Evolutionary conservation across 2,797 vertebrate genomes (phyloP).

Genomic region (Coregonus sp.): DNA sequence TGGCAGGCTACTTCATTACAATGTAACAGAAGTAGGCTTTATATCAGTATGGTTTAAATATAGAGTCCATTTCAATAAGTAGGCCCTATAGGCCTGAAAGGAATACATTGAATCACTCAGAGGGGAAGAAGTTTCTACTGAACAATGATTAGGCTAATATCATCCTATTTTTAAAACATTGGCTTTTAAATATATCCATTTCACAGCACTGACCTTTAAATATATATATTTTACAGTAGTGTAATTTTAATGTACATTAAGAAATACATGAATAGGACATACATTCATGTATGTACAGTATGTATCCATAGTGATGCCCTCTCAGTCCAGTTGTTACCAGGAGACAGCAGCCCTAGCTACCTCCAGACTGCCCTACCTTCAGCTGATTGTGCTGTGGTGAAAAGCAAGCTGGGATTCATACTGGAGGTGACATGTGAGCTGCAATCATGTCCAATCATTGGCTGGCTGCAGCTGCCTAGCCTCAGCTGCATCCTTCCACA

Average conservation of each 20-base stretch:
- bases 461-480: background rate
- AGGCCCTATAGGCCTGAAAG: background rate
- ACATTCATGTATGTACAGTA: background rate
- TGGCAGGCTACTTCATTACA: background rate
- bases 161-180: background rate
- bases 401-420: background rate
- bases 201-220: background rate
- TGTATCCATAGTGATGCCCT: background rate
- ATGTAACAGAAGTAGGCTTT: background rate
- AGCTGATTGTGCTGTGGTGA: background rate
- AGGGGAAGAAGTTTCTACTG: background rate
- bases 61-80: background rate
- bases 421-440: background rate
- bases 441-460: background rate
- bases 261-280: background rate
- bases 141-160: background rate
- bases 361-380: too few relatives aligned
- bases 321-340: background rate
- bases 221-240: too few relatives aligned
- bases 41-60: background rate
- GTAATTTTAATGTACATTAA: background rate
- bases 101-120: background rate
- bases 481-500: constrained; percentile 31
- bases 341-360: background rate
- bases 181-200: background rate